Conservation (phyloP, 1,140 invertebrate genomes). For the Fopius arisanus region DNA sequence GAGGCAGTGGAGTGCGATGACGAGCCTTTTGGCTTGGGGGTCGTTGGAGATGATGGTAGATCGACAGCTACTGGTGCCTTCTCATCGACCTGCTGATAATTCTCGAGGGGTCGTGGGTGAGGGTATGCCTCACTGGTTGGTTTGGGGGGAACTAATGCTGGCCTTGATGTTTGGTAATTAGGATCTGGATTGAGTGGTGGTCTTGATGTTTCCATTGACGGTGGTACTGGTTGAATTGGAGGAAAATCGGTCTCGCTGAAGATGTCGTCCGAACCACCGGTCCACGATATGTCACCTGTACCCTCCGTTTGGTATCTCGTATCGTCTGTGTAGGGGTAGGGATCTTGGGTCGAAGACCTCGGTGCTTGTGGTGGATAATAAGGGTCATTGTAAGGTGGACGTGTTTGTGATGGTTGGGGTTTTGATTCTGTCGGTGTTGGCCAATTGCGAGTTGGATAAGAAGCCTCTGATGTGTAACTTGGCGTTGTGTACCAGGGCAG, state of each 20-base stretch:
- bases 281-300: conserved; percentile 13
- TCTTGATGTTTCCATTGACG: conserved; percentile 23
- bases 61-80: background rate
- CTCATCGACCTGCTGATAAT: conserved; percentile 39
- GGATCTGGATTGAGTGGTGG: conserved; percentile 18
- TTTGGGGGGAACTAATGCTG: background rate
- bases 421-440: conserved; percentile 1
- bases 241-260: conserved; percentile 17
- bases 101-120: conserved; percentile 36
- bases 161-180: conserved; percentile 34
- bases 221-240: background rate
- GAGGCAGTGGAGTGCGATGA: conserved; percentile 14
- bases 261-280: conserved; percentile 10
- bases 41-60: conserved; percentile 26
- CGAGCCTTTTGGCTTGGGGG: conserved; percentile 30
- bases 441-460: conserved; percentile 18
- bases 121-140: background rate
- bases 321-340: background rate
- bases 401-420: conserved; percentile 8
- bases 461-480: background rate
- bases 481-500: background rate
- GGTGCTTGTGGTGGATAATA: conserved; percentile 17
- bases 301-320: background rate
- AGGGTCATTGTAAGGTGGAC: conserved; percentile 13
- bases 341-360: conserved; percentile 15